Evolutionary conservation across 2,797 vertebrate genomes (phyloP).

Genomic region (Neoniphon sammara): DNA sequence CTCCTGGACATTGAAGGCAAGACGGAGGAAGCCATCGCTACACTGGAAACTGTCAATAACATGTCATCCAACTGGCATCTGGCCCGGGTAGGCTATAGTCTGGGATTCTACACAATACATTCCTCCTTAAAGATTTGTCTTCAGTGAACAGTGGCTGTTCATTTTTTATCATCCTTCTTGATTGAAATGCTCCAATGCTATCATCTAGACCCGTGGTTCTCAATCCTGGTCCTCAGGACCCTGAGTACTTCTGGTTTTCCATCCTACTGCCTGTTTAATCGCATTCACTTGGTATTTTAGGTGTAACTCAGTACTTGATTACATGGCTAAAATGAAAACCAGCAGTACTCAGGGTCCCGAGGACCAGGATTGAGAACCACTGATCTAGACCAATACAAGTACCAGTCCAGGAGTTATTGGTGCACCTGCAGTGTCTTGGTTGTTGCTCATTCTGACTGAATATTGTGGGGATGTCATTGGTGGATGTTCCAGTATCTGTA

Average conservation of each 20-base stretch:
- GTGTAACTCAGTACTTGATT: too few species aligned
- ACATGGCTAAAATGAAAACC: too few species aligned
- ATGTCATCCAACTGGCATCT: slow-evolving; percentile 93
- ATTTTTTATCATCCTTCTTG: neutral
- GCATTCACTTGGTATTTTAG: too few species aligned
- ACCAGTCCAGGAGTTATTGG: too few species aligned
- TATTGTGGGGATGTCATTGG: neutral
- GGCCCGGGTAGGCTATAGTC: slow-evolving; percentile 85
- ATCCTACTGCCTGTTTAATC: too few species aligned
- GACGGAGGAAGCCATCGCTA: slow-evolving; percentile 90
- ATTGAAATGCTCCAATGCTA: neutral
- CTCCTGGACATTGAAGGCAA: slow-evolving; percentile 94
- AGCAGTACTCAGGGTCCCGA: too few species aligned
- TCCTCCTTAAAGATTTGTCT: neutral
- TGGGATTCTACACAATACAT: neutral
- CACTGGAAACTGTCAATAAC: slow-evolving; percentile 91
- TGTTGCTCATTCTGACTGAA: too few species aligned
- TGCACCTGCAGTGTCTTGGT: too few species aligned
- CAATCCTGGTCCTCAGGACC: too few species aligned
- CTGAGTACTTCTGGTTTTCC: too few species aligned
- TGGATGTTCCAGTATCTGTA: neutral
- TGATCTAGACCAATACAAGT: too few species aligned
- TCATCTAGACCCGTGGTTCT: neutral
- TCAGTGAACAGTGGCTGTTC: neutral
- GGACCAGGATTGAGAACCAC: too few species aligned